Evolutionary conservation across 2,113 vertebrate genomes (phyloP), one percentile per base, ranked within the genome.

Genomic region (Fregata magnificens): DNA sequence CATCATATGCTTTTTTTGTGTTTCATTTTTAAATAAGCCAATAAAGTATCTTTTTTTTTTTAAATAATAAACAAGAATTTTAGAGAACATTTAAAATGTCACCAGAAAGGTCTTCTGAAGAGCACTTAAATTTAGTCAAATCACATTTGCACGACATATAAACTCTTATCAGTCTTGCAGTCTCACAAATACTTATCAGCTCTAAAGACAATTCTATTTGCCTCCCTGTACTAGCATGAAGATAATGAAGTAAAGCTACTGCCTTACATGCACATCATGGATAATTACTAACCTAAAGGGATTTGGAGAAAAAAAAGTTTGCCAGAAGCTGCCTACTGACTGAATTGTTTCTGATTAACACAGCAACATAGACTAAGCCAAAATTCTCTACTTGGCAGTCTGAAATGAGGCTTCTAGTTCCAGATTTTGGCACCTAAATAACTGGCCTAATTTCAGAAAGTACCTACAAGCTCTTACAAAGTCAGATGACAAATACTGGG

Each of bases 261-360:
- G 47, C 66, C 53, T 71, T 71, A 80, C 34, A 67, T 22, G 42
- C 25, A 70, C 14, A 84, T 50, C 40, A 86, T 5, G 2, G 42
- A 89, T 77, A 91, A 85, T 29, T 63, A 88, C 29, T 59, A 42
- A 72, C 18, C 16, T 63, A 81, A 22, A 56, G 26, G 32, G 45
- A 80, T 81, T 28, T 29, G 40, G 56, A 74, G 19, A 5, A 28
- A 49, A 70, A 52, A n/a, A 20, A 19, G 18, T 82, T 78, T 83
- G 34, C 50, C 83, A 92, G 65, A 93, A 91, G 65, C 69, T 95
- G 76, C 13, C 47, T 78, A 59, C 31, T n/a, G 49, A 52, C 47
- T 89, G 77, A 95, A 85, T 90, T 56, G 28, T 56, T 96, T 89
- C 73, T 67, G 70, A 93, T 76, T 72, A 93, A 93, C 26, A 55